A percentile compares a stretch with the other conserved stretches of the same genome.
phyloP scores from a whole-genome alignment of 1,140 invertebrate species.

The Ganaspis sp. region DNA sequence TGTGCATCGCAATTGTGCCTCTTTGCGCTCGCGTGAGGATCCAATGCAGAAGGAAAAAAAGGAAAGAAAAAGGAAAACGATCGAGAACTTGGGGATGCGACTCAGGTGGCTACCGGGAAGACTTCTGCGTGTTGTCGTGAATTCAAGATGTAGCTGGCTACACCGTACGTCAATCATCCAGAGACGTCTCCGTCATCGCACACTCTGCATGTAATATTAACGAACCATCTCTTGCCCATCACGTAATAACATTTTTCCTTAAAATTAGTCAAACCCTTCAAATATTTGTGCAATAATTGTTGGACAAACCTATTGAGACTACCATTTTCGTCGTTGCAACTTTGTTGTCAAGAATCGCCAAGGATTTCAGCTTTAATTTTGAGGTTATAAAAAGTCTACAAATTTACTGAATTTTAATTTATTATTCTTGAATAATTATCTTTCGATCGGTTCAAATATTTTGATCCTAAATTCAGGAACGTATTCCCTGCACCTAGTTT shows the following conservation, averaged over 20 bases:
- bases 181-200: conserved; percentile 66
- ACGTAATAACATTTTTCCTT: not conserved
- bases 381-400: too few species aligned
- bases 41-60: conserved; percentile 48
- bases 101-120: conserved; percentile 74
- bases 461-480: too few species aligned
- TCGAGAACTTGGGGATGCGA: conserved; percentile 67
- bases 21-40: conserved; percentile 46
- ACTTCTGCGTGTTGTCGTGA: conserved; percentile 62
- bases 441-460: too few species aligned
- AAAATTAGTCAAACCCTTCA: too few species aligned
- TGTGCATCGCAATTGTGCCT: conserved; percentile 63
- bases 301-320: too few species aligned
- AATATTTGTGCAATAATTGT: too few species aligned
- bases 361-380: too few species aligned
- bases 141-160: conserved; percentile 66
- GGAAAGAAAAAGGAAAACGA: conserved; percentile 43
- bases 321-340: too few species aligned
- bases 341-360: too few species aligned
- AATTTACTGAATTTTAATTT: too few species aligned
- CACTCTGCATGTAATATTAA: conserved; percentile 67
- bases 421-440: too few species aligned
- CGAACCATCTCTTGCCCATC: conserved; percentile 3
- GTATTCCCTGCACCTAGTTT: too few species aligned
- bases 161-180: conserved; percentile 70